Percentiles rank a stretch among this genome's conserved stretches.
Evolutionary conservation across 2,797 vertebrate genomes (phyloP).

Genomic region (Buphagus erythrorhynchus): DNA sequence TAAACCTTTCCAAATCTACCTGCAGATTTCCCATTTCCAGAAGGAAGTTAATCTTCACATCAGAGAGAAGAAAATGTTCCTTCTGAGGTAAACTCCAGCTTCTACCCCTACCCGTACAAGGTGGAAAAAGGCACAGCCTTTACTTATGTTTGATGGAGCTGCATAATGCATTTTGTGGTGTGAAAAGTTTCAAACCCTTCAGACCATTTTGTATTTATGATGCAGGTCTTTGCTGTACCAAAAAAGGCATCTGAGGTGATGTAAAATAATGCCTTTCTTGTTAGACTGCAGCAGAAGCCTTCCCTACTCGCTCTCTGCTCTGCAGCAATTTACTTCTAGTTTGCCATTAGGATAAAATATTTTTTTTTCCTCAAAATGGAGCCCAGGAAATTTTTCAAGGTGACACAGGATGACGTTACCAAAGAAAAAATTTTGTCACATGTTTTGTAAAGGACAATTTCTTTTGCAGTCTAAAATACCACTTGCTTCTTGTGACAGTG

Average conservation of each 20-base stretch:
- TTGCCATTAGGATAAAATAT: neutral
- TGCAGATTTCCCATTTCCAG: neutral
- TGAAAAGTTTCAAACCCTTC: neutral
- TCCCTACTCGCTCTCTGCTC: neutral
- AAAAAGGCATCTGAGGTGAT: neutral
- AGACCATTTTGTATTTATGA: neutral
- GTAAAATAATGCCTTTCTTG: neutral
- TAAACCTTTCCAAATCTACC: neutral
- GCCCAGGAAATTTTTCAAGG: neutral
- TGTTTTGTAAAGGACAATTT: neutral
- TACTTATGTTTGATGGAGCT: neutral
- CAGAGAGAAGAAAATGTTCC: neutral
- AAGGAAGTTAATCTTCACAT: neutral
- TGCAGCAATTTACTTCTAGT: neutral
- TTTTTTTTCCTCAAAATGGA: neutral
- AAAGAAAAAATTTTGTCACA: neutral
- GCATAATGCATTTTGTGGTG: neutral
- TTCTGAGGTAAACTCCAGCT: neutral
- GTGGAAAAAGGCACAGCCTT: neutral
- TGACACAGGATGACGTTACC: neutral
- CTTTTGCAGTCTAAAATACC: neutral
- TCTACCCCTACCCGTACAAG: neutral
- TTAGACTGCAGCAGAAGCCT: neutral
- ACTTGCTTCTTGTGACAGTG: neutral
- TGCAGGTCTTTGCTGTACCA: neutral